These are phyloP conservation scores for Scomber scombrus DNA, from an alignment of 2,113 vertebrate species.

Conservation along the genomic window DNA sequence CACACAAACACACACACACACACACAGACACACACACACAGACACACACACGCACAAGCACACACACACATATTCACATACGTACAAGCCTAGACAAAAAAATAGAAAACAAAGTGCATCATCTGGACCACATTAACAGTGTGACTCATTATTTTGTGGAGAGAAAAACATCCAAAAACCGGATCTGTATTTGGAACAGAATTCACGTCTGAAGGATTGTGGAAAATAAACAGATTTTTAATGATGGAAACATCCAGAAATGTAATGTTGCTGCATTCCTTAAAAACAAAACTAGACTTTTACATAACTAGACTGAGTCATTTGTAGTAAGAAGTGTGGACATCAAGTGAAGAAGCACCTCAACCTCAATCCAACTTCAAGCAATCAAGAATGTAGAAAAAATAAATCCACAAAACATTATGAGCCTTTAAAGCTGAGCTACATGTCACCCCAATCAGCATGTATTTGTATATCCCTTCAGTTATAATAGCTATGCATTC, in stretches of 20 bases:
- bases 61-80: background rate
- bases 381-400: too few species aligned
- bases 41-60: background rate
- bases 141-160: slow-evolving; percentile 61
- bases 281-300: slow-evolving; percentile 1
- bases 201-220: slow-evolving; percentile 33
- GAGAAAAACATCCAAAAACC: background rate
- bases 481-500: too few species aligned
- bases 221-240: slow-evolving; percentile 55
- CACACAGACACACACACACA: too few species aligned
- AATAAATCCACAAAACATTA: background rate
- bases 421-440: background rate
- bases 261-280: slow-evolving; percentile 16
- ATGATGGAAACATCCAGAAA: slow-evolving; percentile 48
- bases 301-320: background rate
- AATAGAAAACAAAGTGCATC: slow-evolving; percentile 63
- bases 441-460: background rate
- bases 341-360: too few species aligned
- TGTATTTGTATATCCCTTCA: background rate
- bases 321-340: slow-evolving; percentile 11
- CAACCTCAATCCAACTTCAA: too few species aligned
- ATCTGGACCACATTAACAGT: slow-evolving; percentile 64
- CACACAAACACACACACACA: background rate
- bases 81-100: background rate
- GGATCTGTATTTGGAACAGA: slow-evolving; percentile 44